phyloP scores from a whole-genome alignment of 2,113 vertebrate species.

The Callionymus lyra region DNA sequence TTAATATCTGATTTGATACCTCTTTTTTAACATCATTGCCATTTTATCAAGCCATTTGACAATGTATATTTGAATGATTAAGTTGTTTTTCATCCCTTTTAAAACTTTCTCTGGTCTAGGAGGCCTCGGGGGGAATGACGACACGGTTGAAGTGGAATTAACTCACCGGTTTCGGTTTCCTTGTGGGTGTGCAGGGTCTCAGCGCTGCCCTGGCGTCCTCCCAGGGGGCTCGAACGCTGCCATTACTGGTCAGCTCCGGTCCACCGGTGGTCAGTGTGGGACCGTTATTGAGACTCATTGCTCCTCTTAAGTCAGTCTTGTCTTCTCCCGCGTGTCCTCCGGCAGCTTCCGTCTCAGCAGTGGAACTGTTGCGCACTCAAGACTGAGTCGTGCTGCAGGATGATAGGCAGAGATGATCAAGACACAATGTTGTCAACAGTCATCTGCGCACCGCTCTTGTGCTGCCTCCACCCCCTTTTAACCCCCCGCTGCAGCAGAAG shows the following conservation, averaged over 20 bases:
- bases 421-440: not conserved
- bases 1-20: too few relatives aligned
- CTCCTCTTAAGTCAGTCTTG: slow-evolving; percentile 5
- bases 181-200: slow-evolving; percentile 38
- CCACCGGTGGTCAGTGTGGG: slow-evolving; percentile 27
- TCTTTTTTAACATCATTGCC: too few relatives aligned
- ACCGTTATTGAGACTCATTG: slow-evolving; percentile 43
- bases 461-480: slow-evolving; percentile 38
- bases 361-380: slow-evolving; percentile 8
- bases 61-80: too few relatives aligned
- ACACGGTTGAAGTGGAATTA: not conserved
- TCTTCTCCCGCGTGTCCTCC: slow-evolving; percentile 21
- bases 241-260: slow-evolving; percentile 29
- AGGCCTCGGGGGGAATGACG: too few relatives aligned
- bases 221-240: slow-evolving; percentile 8
- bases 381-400: slow-evolving; percentile 12
- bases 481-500: slow-evolving; percentile 25
- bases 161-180: slow-evolving; percentile 56
- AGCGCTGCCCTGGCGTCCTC: slow-evolving; percentile 27
- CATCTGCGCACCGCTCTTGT: too few relatives aligned
- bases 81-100: too few relatives aligned
- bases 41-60: too few relatives aligned
- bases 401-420: slow-evolving; percentile 19
- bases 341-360: slow-evolving; percentile 5
- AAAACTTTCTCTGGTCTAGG: too few relatives aligned